Base-by-base conservation (phyloP, 2,888 invertebrate genomes). In the Pammene fasciana region DNA sequence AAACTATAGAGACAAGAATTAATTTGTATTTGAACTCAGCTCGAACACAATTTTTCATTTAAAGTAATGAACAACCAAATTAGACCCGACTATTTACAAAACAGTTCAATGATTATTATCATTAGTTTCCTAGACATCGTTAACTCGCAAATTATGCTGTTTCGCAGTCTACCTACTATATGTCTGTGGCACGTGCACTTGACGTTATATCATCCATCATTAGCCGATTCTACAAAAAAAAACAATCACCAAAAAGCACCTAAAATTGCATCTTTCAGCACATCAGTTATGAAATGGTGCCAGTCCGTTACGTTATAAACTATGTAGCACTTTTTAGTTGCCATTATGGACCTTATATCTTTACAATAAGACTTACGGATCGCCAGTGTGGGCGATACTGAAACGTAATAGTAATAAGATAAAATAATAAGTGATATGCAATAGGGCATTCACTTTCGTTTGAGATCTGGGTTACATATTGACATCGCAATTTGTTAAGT, bases 351-450 rank as follows among this genome's bases (percentile, higher is more conserved):
- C 38, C 9, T 38, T 38, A 38, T 1, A 9, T 9, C 38, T 6
- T 38, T 9, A 38, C 9, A 38, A 38, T 38, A 38, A 38, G 38
- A 7, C 9, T 38, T 38, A 38, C 38, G 9, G 9, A 6, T 9
- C 7, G 38, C 2, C 38, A 38, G 38, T 38, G 36, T 38, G 38
- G 38, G 6, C 9, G 38, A 38, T 38, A 16, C 16, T 14, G 7
- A 8, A 8, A 59, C 18, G 65, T 65, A 65, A 70, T 55, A 62
- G 26, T 62, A 60, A 66, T 45, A 65, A 68, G 57, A 65, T 48
- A 65, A 70, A 70, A 70, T 70, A 68, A 68, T 26, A 26, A 64
- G 46, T n/a, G 65, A 65, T 70, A 70, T 70, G 70, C 70, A 70
- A 70, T 54, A 67, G 38, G 60, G 70, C 70, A 70, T 70, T 70